These are phyloP conservation scores for Platycnemis pennipes DNA, from an alignment of 2,888 invertebrate species.

Conservation along the genomic window DNA sequence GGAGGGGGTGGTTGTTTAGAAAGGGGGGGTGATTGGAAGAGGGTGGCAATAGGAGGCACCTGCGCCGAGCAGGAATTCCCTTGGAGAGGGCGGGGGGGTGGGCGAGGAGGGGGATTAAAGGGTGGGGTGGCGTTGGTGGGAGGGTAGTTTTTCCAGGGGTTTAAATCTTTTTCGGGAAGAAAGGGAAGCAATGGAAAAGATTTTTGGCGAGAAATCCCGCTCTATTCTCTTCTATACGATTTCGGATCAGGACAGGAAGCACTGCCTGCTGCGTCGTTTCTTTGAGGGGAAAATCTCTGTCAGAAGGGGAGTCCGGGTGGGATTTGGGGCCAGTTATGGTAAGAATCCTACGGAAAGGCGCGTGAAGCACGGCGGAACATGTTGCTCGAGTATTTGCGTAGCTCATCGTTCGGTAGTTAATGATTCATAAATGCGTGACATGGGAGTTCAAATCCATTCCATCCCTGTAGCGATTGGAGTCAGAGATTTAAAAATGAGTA, in stretches of 20 bases:
- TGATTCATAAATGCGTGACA: background rate
- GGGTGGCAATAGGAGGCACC: conserved; percentile 55
- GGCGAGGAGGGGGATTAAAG: background rate
- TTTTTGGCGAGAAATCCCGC: background rate
- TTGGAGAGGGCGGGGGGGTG: background rate
- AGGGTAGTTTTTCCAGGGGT: background rate
- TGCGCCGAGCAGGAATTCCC: conserved; percentile 43
- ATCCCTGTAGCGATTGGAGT: too few species aligned
- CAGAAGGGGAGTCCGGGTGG: background rate
- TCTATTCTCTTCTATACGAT: background rate
- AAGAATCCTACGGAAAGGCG: background rate
- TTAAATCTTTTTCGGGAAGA: background rate
- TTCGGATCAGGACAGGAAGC: background rate
- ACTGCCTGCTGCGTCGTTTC: background rate
- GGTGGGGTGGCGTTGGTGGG: background rate
- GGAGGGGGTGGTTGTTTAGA: background rate
- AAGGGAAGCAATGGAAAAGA: background rate
- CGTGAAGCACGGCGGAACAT: background rate
- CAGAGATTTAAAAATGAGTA: too few species aligned
- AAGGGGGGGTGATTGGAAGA: conserved; percentile 42
- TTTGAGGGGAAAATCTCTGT: background rate
- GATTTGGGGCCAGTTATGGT: background rate
- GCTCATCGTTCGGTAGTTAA: background rate
- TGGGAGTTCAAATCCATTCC: too few species aligned
- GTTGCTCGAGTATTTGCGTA: background rate